phyloP scores from a whole-genome alignment of 2,797 vertebrate species.

The Psittacula derbiana region DNA sequence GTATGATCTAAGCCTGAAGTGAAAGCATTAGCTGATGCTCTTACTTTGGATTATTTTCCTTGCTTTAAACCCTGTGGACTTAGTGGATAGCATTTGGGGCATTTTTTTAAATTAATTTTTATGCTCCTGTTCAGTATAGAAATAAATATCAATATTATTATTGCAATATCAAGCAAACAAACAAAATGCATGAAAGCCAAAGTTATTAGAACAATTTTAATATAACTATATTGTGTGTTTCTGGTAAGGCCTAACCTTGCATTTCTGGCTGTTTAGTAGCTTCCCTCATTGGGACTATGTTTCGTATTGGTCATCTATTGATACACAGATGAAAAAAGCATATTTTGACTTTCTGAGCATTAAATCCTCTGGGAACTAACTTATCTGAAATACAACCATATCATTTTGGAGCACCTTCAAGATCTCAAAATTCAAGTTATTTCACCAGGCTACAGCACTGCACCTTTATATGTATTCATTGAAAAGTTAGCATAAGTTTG shows the following conservation, averaged over 20 bases:
- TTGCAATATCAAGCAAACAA: background rate
- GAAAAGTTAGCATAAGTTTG: background rate
- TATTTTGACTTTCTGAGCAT: background rate
- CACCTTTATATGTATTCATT: background rate
- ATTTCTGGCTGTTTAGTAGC: background rate
- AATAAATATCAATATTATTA: background rate
- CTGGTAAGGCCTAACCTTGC: background rate
- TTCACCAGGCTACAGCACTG: background rate
- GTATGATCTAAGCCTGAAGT: conserved; percentile 7
- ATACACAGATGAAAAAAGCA: background rate
- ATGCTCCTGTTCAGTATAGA: background rate
- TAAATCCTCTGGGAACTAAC: background rate
- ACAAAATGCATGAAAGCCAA: background rate
- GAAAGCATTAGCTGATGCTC: conserved; percentile 18
- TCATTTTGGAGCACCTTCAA: background rate
- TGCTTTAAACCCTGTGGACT: conserved; percentile 6
- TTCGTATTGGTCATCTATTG: background rate
- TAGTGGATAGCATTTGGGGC: background rate
- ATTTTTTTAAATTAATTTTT: background rate
- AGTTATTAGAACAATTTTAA: background rate
- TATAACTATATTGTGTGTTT: background rate
- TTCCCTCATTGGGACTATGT: background rate
- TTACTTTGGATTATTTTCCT: conserved; percentile 38
- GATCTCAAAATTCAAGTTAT: background rate
- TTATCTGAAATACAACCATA: background rate